Evolutionary conservation across 53 echinoderm and acorn worm species (phyloP).

Genomic region (Pentamera pediparva): DNA sequence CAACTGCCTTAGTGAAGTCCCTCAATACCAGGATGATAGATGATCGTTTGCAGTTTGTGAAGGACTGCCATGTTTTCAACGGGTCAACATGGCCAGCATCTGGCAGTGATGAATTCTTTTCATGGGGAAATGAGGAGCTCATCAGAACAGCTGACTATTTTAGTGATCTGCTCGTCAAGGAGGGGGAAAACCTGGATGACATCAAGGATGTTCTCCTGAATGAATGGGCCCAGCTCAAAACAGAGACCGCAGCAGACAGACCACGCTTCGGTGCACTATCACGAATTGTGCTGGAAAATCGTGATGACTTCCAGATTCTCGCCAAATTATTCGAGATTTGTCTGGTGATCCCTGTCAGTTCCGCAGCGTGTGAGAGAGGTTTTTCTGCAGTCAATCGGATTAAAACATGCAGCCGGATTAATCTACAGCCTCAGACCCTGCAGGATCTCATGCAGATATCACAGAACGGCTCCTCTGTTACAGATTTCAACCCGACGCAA

Average conservation of each 20-base stretch:
- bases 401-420: not conserved
- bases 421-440: not conserved
- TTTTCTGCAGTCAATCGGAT: slow-evolving; percentile 7
- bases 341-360: not conserved
- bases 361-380: slow-evolving; percentile 6
- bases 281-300: not conserved
- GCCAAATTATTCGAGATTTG: not conserved
- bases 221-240: not conserved
- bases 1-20: not conserved
- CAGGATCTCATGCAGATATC: slow-evolving; percentile 2
- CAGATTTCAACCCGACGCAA: not conserved
- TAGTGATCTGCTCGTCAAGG: not conserved
- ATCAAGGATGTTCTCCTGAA: not conserved
- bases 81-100: not conserved
- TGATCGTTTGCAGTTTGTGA: not conserved
- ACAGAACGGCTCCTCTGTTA: not conserved
- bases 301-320: not conserved
- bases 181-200: not conserved
- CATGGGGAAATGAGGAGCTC: not conserved
- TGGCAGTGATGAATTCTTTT: not conserved
- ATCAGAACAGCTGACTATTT: not conserved
- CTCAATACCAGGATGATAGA: not conserved
- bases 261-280: not conserved
- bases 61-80: slow-evolving; percentile 13
- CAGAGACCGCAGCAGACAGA: not conserved